A percentile compares a stretch with the other conserved stretches of the same genome.
phyloP scores from a whole-genome alignment of 92 coral and sea anemone species.

The Phenganax subtilis region DNA sequence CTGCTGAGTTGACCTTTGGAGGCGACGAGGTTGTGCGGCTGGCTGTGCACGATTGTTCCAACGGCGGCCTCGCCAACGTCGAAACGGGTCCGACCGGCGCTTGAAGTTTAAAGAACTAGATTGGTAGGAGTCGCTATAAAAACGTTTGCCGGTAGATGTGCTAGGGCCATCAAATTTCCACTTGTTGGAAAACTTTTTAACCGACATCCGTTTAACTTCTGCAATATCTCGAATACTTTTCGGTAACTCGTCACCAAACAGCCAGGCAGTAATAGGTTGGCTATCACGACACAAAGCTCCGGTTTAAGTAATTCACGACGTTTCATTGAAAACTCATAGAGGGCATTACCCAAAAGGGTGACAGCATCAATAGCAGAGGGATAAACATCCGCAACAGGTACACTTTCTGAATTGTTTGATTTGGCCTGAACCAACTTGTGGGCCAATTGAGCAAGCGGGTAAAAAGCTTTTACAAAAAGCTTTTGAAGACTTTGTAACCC shows the following conservation, averaged over 20 bases:
- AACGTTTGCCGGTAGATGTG: neutral
- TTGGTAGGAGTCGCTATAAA: neutral
- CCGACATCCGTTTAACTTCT: constrained; percentile 21
- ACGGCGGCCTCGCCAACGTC: constrained; percentile 3
- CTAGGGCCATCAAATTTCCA: neutral
- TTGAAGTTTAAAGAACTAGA: neutral
- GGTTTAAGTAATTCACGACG: neutral
- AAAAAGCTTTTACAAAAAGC: constrained; percentile 42
- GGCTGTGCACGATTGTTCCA: neutral
- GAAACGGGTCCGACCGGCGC: constrained; percentile 3
- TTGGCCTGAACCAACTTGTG: constrained; percentile 48
- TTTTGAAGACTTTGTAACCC: constrained; percentile 43
- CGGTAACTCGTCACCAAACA: constrained; percentile 7
- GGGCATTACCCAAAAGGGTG: constrained; percentile 19
- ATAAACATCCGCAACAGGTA: constrained; percentile 40
- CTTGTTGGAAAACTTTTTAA: constrained; percentile 2
- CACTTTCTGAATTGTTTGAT: constrained; percentile 26
- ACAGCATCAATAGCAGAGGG: constrained; percentile 23
- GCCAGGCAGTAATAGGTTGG: constrained; percentile 10
- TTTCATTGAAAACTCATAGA: constrained; percentile 22
- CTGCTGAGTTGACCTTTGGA: constrained; percentile 21
- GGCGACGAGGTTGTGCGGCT: constrained; percentile 16
- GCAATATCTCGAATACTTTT: constrained; percentile 11
- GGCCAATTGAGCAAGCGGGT: constrained; percentile 42
- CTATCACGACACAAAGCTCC: constrained; percentile 10